Conservation (phyloP, 2,888 invertebrate genomes). For the Drosophila putrida region DNA sequence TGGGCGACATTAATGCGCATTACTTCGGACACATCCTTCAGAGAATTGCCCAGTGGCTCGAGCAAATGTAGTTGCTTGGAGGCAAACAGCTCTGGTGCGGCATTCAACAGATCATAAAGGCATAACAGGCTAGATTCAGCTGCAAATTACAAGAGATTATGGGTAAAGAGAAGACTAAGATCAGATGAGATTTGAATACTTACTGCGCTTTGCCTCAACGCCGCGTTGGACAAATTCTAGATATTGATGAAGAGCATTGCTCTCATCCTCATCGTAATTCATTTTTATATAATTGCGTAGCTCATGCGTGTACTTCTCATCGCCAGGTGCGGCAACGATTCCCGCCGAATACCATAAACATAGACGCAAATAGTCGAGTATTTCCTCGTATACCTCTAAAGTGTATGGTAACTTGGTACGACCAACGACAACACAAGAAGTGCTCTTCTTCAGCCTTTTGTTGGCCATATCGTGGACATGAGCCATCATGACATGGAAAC, state of each 20-base stretch:
- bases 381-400: conserved; percentile 89
- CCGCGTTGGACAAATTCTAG: conserved; percentile 89
- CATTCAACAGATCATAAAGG: conserved; percentile 93
- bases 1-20: conserved; percentile 91
- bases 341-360: conserved; percentile 90
- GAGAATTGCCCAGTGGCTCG: conserved; percentile 84
- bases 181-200: conserved; percentile 4
- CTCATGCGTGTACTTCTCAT: conserved; percentile 87
- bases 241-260: conserved; percentile 89
- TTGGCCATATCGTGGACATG: conserved; percentile 90
- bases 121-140: conserved; percentile 88
- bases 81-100: conserved; percentile 90
- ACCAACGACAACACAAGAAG: conserved; percentile 88
- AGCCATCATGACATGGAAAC: conserved; percentile 90
- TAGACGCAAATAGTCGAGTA: conserved; percentile 91
- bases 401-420: conserved; percentile 91
- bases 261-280: conserved; percentile 86
- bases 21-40: conserved; percentile 91
- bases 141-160: conserved; percentile 25
- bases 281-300: conserved; percentile 88
- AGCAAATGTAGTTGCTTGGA: conserved; percentile 87
- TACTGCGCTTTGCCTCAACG: conserved; percentile 89
- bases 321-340: conserved; percentile 88
- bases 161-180: too few species aligned
- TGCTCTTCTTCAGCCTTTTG: conserved; percentile 87